Evolutionary conservation across 2,113 vertebrate genomes (phyloP), one percentile per base, ranked within the genome.

Genomic region (Prolemur simus): DNA sequence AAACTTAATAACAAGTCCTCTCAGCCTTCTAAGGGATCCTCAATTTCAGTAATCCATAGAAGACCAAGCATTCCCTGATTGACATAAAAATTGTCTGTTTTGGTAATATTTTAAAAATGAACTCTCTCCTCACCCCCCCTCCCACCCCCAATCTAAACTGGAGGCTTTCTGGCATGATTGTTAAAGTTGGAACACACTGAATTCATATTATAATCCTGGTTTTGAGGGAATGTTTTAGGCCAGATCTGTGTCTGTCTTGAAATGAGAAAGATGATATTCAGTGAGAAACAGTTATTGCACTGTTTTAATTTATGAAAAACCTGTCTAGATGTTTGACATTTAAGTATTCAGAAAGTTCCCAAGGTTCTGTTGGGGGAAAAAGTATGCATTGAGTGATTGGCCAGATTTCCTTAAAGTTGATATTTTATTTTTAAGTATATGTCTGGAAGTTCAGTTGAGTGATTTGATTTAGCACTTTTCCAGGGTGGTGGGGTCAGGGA

Each of bases 301-400:
- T 91, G 45, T 47, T 88, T 90, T 88, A 80, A 90, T 92, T 87
- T 89, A 87, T 56, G 47, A 87, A 95, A 39, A 84, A 82, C n/a
- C 89, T 87, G n/a, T 89, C 80, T 95, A 73, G 63, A 89, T 93
- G 34, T 63, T 87, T 92, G 69, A 89, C 54, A 94, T 94, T 91
- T 92, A 52, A 68, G 45, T 92, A 25, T 92, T 84, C 69, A 76
- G 52, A 96, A 77, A 74, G 49, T 52, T 95, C 95, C 42, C 54
- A 81, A 64, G 29, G 27, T 87, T 87, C 52, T 85, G 3, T 34
- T 76, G 73, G 54, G 34, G 37, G 1, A 5, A 49, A 63, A 45
- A 52, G n/a, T 47, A 0, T 27, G 37, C 73, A 39, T 73, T 54
- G 73, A 83, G 34, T 80, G 45, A 86, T 60, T 82, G 58, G 37